phyloP scores from a whole-genome alignment of 2,797 vertebrate species.

The Vespertilio murinus region DNA sequence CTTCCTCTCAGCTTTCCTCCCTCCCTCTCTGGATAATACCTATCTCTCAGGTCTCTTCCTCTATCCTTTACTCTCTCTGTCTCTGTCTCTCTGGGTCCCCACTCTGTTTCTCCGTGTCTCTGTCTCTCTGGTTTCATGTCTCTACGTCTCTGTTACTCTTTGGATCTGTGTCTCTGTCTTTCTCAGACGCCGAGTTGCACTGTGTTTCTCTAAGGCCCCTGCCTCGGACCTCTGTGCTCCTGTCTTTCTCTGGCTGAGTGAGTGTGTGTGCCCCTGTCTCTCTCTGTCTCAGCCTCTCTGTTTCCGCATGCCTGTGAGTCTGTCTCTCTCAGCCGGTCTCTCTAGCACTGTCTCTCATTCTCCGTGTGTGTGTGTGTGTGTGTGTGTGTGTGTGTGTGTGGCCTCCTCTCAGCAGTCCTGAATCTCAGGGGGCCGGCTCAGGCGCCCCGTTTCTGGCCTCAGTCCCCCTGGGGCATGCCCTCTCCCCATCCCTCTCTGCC shows the following conservation, averaged over 20 bases:
- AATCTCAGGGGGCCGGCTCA: neutral
- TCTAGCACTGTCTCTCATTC: neutral
- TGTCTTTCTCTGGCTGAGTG: neutral
- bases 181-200: neutral
- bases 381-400: neutral
- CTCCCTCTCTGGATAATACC: neutral
- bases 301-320: neutral
- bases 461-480: neutral
- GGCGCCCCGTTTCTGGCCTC: conserved; percentile 25
- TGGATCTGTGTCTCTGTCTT: neutral
- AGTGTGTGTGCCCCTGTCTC: neutral
- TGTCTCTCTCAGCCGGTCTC: neutral
- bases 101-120: too few species aligned
- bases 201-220: neutral
- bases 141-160: neutral
- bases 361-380: neutral
- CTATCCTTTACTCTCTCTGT: neutral
- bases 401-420: neutral
- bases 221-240: neutral
- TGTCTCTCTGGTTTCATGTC: neutral
- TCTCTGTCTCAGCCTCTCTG: neutral
- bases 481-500: conserved; percentile 72
- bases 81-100: neutral
- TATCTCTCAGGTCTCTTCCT: neutral
- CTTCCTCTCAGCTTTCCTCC: too few species aligned